phyloP scores from a whole-genome alignment of 2,113 vertebrate species.

The Chloroceryle aenea region DNA sequence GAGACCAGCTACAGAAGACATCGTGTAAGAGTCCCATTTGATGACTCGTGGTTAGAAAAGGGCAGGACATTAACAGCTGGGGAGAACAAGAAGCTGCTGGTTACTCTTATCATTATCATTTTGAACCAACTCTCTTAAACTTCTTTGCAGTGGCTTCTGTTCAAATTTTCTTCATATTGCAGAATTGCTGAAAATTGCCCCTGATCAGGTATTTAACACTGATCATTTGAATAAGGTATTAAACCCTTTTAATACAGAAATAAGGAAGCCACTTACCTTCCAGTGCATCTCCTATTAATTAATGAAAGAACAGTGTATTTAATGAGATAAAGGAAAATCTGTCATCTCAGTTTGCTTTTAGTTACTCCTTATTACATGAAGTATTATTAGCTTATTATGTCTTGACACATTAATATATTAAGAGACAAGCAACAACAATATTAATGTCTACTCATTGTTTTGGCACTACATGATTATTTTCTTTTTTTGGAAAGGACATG shows the following conservation, averaged over 20 bases:
- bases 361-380: background rate
- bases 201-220: background rate
- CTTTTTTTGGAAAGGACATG: slow-evolving; percentile 43
- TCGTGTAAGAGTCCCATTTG: background rate
- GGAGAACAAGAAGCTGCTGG: background rate
- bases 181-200: background rate
- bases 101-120: background rate
- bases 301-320: background rate
- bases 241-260: background rate
- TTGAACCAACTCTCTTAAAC: background rate
- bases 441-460: background rate
- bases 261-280: background rate
- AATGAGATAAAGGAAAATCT: background rate
- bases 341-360: background rate
- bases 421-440: background rate
- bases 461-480: background rate
- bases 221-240: background rate
- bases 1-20: background rate
- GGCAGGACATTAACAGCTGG: background rate
- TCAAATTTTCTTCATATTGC: background rate
- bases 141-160: background rate
- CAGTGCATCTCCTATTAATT: background rate
- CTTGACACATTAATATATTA: background rate
- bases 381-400: background rate
- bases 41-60: background rate